Evolutionary conservation across 2,888 invertebrate genomes (phyloP).

Genomic region (Heliconius erato): DNA sequence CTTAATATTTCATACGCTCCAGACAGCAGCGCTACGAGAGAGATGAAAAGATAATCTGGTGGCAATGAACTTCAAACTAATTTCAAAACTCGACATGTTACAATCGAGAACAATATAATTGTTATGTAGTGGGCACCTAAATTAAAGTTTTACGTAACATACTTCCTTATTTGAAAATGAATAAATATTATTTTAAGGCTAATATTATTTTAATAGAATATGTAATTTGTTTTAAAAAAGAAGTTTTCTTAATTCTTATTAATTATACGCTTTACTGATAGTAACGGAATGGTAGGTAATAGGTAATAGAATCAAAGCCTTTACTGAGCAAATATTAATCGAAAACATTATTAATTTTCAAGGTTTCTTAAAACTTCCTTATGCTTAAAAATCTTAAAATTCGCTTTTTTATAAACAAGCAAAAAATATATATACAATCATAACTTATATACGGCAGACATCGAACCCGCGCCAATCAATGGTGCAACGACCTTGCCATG

Average conservation of each 20-base stretch:
- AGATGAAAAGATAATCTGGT: constrained; percentile 48
- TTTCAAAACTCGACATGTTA: constrained; percentile 43
- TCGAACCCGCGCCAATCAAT: constrained; percentile 52
- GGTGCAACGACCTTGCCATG: constrained; percentile 58
- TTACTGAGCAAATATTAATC: not conserved
- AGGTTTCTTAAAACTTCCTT: not conserved
- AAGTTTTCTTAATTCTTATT: not conserved
- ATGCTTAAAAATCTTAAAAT: constrained; percentile 15
- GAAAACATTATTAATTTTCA: not conserved
- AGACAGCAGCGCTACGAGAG: constrained; percentile 45
- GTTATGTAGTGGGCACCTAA: constrained; percentile 35
- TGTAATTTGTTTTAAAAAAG: not conserved
- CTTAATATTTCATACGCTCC: constrained; percentile 29
- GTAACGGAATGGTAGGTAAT: not conserved
- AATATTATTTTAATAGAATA: not conserved
- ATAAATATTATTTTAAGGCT: not conserved
- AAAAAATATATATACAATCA: constrained; percentile 50
- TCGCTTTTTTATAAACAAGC: constrained; percentile 34
- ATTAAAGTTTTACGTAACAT: constrained; percentile 29
- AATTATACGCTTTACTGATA: too few relatives aligned
- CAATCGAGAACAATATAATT: constrained; percentile 47
- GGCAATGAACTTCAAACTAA: constrained; percentile 51
- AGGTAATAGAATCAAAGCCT: not conserved
- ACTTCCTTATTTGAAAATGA: constrained; percentile 13
- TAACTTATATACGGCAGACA: constrained; percentile 55